These are phyloP conservation scores for Pemphigus obesinymphae DNA, from an alignment of 1,140 invertebrate species.

Conservation along the genomic window DNA sequence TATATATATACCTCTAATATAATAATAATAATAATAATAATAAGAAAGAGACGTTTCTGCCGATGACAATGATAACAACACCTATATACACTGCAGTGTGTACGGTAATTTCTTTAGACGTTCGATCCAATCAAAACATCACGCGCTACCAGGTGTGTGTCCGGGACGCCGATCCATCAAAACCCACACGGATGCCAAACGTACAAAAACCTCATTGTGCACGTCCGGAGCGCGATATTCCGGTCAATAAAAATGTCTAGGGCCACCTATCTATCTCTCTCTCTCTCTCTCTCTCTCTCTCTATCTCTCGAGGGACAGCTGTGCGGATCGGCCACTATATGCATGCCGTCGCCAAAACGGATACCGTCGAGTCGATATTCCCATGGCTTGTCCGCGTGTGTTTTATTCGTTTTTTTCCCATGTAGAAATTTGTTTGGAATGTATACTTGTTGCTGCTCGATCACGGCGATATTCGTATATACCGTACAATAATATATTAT, in stretches of 20 bases:
- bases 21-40: constrained; percentile 3
- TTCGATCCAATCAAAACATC: constrained; percentile 36
- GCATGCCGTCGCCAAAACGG: not conserved
- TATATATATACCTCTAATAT: not conserved
- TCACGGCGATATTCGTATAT: not conserved
- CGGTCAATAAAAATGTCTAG: constrained; percentile 38
- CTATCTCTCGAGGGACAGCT: not conserved
- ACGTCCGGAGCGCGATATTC: constrained; percentile 36
- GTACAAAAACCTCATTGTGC: constrained; percentile 32
- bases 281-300: too few relatives aligned
- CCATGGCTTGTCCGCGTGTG: not conserved
- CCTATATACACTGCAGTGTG: not conserved
- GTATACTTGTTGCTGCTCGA: too few relatives aligned
- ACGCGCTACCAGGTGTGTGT: constrained; percentile 33
- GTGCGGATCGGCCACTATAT: not conserved
- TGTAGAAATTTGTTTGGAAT: too few relatives aligned
- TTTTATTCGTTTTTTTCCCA: constrained; percentile 22
- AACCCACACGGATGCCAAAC: not conserved
- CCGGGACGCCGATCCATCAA: constrained; percentile 30
- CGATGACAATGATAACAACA: constrained; percentile 33
- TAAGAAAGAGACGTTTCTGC: constrained; percentile 17
- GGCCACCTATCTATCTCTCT: constrained; percentile 6
- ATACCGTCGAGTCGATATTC: constrained; percentile 14
- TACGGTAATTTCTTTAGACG: constrained; percentile 11
- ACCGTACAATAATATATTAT: not conserved